A percentile compares a stretch with the other conserved stretches of the same genome.
phyloP scores from a whole-genome alignment of 2,113 vertebrate species.

The Albula goreensis region DNA sequence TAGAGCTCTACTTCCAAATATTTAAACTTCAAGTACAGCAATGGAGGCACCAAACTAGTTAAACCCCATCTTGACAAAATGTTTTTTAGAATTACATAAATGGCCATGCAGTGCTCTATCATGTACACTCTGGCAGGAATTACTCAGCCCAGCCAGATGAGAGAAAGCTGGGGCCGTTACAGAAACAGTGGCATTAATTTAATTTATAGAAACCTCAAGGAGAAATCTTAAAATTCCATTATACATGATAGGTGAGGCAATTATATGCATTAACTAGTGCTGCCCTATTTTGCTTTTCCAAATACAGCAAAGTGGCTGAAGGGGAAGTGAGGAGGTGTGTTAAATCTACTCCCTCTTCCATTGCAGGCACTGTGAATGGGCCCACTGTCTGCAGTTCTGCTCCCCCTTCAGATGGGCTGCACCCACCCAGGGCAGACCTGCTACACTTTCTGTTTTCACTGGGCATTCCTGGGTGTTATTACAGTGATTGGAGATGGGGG shows the following conservation, averaged over 20 bases:
- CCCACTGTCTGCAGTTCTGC: background rate
- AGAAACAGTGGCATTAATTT: too few species aligned
- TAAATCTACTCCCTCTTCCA: background rate
- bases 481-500: background rate
- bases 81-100: background rate
- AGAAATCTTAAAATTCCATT: too few species aligned
- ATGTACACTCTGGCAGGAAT: background rate
- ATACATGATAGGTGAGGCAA: too few species aligned
- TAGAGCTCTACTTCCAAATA: background rate
- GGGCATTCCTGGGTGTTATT: background rate
- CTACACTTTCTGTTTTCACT: constrained; percentile 11
- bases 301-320: too few species aligned
- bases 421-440: background rate
- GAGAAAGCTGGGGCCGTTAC: too few species aligned
- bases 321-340: too few species aligned
- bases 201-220: too few species aligned
- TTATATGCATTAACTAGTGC: too few species aligned
- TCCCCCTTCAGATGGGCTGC: background rate
- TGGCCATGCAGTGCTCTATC: background rate
- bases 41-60: background rate
- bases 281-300: too few species aligned
- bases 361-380: background rate
- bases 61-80: background rate
- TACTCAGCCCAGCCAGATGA: too few species aligned
- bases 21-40: too few species aligned